phyloP scores from a whole-genome alignment of 2,888 invertebrate species.

The Cylloceria caligata region DNA sequence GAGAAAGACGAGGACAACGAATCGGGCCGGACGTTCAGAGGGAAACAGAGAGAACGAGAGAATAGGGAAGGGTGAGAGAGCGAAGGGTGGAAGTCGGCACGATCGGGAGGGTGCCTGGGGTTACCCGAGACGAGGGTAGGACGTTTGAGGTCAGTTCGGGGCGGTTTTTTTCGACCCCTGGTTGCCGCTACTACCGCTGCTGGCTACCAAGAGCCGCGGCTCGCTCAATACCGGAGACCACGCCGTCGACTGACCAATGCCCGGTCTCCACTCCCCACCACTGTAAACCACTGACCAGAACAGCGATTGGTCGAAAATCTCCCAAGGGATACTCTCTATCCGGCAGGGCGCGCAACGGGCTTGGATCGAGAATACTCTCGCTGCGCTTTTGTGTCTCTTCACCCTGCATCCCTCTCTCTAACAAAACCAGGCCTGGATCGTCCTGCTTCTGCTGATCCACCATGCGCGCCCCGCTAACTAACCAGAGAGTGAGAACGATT shows the following conservation, averaged over 20 bases:
- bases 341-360: slow-evolving; percentile 50
- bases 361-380: slow-evolving; percentile 58
- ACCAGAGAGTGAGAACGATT: slow-evolving; percentile 78
- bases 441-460: slow-evolving; percentile 20
- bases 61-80: slow-evolving; percentile 53
- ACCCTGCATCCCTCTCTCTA: slow-evolving; percentile 74
- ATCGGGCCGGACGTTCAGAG: slow-evolving; percentile 56
- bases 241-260: slow-evolving; percentile 83
- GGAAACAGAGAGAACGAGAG: slow-evolving; percentile 62
- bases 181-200: slow-evolving; percentile 54
- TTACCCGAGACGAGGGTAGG: slow-evolving; percentile 83
- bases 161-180: slow-evolving; percentile 84
- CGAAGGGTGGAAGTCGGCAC: slow-evolving; percentile 67
- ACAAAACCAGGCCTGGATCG: slow-evolving; percentile 45
- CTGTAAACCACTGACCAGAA: slow-evolving; percentile 79
- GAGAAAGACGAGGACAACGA: slow-evolving; percentile 60
- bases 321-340: slow-evolving; percentile 67
- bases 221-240: slow-evolving; percentile 83
- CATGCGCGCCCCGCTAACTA: slow-evolving; percentile 81
- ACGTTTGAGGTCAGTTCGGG: slow-evolving; percentile 84
- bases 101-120: slow-evolving; percentile 74
- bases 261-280: slow-evolving; percentile 81
- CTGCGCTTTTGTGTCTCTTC: slow-evolving; percentile 12
- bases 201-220: slow-evolving; percentile 68
- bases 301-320: slow-evolving; percentile 81